Conservation (phyloP, 2,797 vertebrate genomes). For the Bryconaethiops microstoma region DNA sequence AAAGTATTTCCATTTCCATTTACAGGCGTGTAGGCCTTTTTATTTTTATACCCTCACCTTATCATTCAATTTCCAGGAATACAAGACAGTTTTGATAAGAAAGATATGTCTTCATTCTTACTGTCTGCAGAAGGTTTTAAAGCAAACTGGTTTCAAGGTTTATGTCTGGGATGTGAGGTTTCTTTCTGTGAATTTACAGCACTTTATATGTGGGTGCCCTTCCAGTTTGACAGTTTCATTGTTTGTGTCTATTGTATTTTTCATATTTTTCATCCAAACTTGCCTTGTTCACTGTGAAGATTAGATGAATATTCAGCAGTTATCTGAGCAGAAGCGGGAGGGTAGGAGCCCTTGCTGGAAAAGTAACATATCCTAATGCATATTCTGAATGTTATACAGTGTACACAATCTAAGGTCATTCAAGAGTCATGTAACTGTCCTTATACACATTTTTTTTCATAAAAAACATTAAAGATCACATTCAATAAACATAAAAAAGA, state of each 20-base stretch:
- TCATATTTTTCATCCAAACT: not conserved
- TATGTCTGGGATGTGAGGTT: no score
- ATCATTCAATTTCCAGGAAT: not conserved
- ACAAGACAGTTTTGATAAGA: not conserved
- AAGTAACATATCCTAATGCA: conserved; percentile 33
- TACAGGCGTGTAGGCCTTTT: conserved; percentile 49
- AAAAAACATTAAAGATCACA: not conserved
- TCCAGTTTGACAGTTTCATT: conserved; percentile 22
- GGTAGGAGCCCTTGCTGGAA: conserved; percentile 16
- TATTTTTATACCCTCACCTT: conserved; percentile 15
- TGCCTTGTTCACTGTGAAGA: conserved; percentile 28
- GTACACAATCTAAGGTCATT: conserved; percentile 35
- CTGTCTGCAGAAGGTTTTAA: not conserved
- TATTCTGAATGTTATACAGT: conserved; percentile 40
- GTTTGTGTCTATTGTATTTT: not conserved
- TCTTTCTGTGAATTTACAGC: not conserved
- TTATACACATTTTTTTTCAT: not conserved
- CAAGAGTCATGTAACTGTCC: conserved; percentile 13
- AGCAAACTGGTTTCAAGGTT: not conserved
- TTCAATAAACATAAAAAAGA: not conserved
- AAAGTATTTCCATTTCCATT: conserved; percentile 94
- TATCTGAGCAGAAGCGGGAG: not conserved
- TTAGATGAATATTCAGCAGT: conserved; percentile 39
- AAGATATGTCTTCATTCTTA: not conserved
- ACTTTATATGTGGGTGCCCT: not conserved